These are phyloP conservation scores for Coccyzus lansbergi DNA, from an alignment of 2,797 vertebrate genomes.

Conservation along the genomic window DNA sequence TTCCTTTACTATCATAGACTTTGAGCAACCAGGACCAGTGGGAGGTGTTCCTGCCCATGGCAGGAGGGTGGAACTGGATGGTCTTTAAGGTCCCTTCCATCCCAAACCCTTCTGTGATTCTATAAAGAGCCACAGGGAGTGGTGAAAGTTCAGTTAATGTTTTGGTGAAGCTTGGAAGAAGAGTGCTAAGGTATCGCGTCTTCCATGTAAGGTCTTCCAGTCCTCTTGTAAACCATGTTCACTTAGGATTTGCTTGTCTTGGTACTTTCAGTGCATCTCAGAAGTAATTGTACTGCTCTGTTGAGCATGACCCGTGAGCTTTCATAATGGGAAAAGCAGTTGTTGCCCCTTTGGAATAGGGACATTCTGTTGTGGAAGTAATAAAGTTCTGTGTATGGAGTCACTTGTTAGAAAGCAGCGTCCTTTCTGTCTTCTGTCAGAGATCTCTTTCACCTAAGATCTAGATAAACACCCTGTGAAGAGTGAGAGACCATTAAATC, in stretches of 20 bases:
- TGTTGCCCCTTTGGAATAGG: background rate
- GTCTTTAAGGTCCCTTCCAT: no score
- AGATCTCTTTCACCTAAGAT: background rate
- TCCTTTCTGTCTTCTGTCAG: background rate
- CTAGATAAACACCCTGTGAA: background rate
- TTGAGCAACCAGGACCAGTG: no score
- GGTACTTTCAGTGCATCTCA: background rate
- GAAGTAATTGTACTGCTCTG: background rate
- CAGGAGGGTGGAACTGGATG: no score
- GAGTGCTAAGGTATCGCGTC: background rate
- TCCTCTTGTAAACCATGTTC: background rate
- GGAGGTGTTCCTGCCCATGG: no score
- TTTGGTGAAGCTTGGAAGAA: background rate
- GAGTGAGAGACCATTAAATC: background rate
- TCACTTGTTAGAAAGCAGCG: background rate
- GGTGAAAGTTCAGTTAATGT: background rate
- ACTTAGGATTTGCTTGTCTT: background rate
- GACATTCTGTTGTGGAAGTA: background rate
- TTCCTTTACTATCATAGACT: background rate
- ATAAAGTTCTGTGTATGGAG: background rate
- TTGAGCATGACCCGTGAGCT: background rate
- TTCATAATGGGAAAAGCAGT: background rate
- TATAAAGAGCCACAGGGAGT: background rate
- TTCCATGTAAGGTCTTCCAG: background rate
- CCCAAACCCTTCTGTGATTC: no score